Evolutionary conservation across 2,113 vertebrate species (phyloP), one percentile per base, ranked within the genome.

Genomic region (Ranitomeya imitator): DNA sequence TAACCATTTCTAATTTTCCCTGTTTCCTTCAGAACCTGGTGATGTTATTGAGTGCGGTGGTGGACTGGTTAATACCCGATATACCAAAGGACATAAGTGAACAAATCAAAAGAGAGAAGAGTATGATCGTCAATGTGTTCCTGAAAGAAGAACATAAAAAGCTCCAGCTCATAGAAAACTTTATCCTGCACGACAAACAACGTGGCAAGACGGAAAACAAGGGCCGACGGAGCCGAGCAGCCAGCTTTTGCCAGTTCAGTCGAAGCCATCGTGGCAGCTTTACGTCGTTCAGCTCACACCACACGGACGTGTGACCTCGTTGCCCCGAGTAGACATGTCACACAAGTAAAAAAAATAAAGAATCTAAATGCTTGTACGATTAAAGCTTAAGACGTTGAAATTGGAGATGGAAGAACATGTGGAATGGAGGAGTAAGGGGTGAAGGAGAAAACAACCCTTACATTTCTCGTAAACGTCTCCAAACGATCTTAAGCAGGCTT

Each of bases 41-140:
- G 86, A 99, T 99, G 97, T 97, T 99, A 91, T 95, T 99, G 86
- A 99, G 98, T 15, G 96, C 97, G 92, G 92, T 99, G 1, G 97
- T 99, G 82, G 98, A 98, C 89, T 99, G 98, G 98, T 93, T 99
- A 94, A 98, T 99, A 90, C 97, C 97, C 2, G 97, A 99, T 51
- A 97, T 99, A 51, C 97, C 98, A 19, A 97, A 96, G 0, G 97
- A 97, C 84, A 96, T 99, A 91, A 96, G 96, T 3, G 97, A 99
- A 61, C 97, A 97, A 93, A 95, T 99, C 89, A 98, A 97, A 92
- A 96, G 96, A 85, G 98, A 99, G 89, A 99, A 97, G 91, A 94
- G 94, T 0, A 52, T 98, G 90, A 90, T 99, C 78, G 96, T 98
- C 90, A 97, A 99, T 90, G 97, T 98, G 90, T 95, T 99, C 88